These are phyloP conservation scores for Heptranchias perlo DNA, from an alignment of 2,113 vertebrate genomes.

Conservation along the genomic window DNA sequence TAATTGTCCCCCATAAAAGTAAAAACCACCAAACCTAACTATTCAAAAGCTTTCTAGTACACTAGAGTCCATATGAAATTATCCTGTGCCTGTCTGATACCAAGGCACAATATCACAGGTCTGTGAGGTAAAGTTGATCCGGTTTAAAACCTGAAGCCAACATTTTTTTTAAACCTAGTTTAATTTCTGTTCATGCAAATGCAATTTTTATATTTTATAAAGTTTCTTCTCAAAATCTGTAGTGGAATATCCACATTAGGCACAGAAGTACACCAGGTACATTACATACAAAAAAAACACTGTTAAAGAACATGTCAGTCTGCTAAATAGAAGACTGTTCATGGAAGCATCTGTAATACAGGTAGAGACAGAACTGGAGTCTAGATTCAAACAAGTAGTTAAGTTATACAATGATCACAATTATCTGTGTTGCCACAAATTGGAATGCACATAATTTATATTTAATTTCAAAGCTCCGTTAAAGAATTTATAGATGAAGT, in stretches of 20 bases:
- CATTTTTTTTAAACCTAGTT: constrained; percentile 33
- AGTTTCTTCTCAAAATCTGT: constrained; percentile 36
- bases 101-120: constrained; percentile 35
- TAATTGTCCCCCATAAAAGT: constrained; percentile 33
- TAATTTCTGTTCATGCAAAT: constrained; percentile 38
- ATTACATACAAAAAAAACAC: constrained; percentile 35
- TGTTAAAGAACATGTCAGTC: constrained; percentile 38
- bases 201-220: constrained; percentile 34
- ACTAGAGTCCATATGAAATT: constrained; percentile 32
- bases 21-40: constrained; percentile 36
- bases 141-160: constrained; percentile 36
- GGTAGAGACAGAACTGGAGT: constrained; percentile 39
- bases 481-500: constrained; percentile 38
- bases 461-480: constrained; percentile 42
- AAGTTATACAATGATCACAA: constrained; percentile 43
- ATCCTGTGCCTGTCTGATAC: constrained; percentile 27
- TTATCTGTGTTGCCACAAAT: constrained; percentile 44
- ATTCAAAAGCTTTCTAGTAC: constrained; percentile 33
- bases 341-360: constrained; percentile 45
- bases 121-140: constrained; percentile 34
- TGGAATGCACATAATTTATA: constrained; percentile 44
- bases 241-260: constrained; percentile 38
- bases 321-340: constrained; percentile 35
- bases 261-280: constrained; percentile 38
- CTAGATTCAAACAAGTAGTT: constrained; percentile 41